Base-by-base conservation (phyloP, 2,797 vertebrate genomes). In the Myotis myotis region DNA sequence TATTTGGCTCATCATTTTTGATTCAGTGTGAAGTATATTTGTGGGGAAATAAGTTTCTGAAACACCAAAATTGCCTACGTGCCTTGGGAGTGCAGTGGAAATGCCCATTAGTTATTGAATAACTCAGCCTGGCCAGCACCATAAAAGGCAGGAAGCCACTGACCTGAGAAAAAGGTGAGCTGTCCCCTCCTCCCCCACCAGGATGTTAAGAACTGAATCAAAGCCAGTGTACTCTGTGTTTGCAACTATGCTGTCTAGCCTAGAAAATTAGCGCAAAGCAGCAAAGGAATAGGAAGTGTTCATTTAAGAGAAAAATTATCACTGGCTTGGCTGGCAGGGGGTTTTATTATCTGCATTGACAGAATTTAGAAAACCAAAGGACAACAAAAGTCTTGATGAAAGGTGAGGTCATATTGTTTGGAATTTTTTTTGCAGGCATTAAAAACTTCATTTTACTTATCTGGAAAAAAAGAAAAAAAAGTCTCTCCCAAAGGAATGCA, bases 101-200 rank as follows among this genome's bases (percentile, higher is more conserved):
- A 91, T 55, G 96, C 23, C 75, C 44, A 41, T 2, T 53, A 74
- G 96, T 97, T 97, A 96, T 2, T 97, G 87, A 97, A 64, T 97
- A 96, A 97, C 96, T 95, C 55, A 76, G 74, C 22, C 75, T 91
- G 79, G 60, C 88, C 66, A 62, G 85, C 11, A 51, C 75, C 72
- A 82, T 89, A 95, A 88, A 95, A 91, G 68, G 85, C 41, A 93
- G 78, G 75, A 64, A 76, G 83, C 44, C 94, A 93, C 0, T 93
- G 94, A 96, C 94, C 96, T 85, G 90, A 91, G 88, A n/a, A 53
- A 91, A 95, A 95, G 93, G 89, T 96, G 81, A 97, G 16, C 3
- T 25, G 7, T 4, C 30, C 47, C 22, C 60, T 64, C 23, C 74
- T 70, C 87, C 81, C 89, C 41, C 6, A 71, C 22, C 25, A 70